Evolutionary conservation across 2,888 invertebrate genomes (phyloP), one percentile per base, ranked within the genome.

Genomic region (Stenichneumon culpator): DNA sequence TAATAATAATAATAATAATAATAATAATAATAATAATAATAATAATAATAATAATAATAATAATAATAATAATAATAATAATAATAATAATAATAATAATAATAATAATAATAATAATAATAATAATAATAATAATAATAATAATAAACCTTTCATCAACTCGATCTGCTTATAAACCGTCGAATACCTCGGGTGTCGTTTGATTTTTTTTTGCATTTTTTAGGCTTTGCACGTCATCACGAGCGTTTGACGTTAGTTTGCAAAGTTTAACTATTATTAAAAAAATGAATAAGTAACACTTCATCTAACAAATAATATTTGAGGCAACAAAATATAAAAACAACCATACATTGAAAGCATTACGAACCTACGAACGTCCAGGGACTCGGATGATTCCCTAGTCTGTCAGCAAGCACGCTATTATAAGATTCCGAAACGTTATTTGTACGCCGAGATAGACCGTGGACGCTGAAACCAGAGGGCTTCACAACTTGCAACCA

Each of bases 331-430:
- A 36, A 36, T 4, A 36, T 36, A 36, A 36, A 36, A 22, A 60
- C 25, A 19, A 60, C 11, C 2, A 60, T 60, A 25, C 22, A 22
- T 60, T 25, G 22, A 2, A 22, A 4, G 4, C 19, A 36, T 39
- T 16, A 39, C 65, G 6, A 36, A 84, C 84, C 68, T 39, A 84
- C 39, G 36, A 84, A 84, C 36, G 60, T 77, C 84, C 84, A 84
- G 5, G 81, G 77, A 47, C 52, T 63, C 19, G 78, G 84, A 54
- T 84, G 81, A 11, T 57, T 50, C 50, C 81, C 84, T 36, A 84
- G 54, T 60, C 67, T 73, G 2, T 47, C 70, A 0, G 67, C 69
- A 5, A 72, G 50, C 3, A 80, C 36, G 47, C 72, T 81, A 16
- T 25, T 25, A 2, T 25, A 25, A 1, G 25, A 25, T 25, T 25